These are phyloP conservation scores for Ferdinandea cuprea DNA, from an alignment of 2,888 invertebrate genomes.

Conservation along the genomic window DNA sequence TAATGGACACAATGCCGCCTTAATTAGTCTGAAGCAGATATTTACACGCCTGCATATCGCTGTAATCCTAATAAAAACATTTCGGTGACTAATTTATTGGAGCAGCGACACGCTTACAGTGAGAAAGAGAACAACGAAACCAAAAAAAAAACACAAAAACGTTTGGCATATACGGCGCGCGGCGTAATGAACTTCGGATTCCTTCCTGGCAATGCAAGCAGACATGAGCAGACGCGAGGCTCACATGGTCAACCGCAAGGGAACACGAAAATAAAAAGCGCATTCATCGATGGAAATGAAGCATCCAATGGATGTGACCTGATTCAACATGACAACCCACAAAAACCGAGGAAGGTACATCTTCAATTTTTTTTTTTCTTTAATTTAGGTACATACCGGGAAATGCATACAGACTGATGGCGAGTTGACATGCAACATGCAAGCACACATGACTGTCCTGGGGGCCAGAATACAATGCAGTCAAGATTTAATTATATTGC, in stretches of 20 bases:
- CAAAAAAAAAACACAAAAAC: too few species aligned
- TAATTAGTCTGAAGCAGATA: conserved; percentile 61
- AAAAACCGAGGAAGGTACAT: conserved; percentile 24
- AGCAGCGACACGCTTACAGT: conserved; percentile 24
- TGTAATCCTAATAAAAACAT: conserved; percentile 64
- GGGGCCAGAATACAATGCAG: conserved; percentile 43
- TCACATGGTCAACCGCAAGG: conserved; percentile 41
- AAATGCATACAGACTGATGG: conserved; percentile 58
- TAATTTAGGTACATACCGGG: conserved; percentile 61
- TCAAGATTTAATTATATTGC: conserved; percentile 30
- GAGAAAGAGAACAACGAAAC: too few species aligned
- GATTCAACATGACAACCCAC: conserved; percentile 68
- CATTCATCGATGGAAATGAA: conserved; percentile 2
- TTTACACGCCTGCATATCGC: conserved; percentile 56
- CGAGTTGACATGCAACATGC: conserved; percentile 68
- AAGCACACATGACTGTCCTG: conserved; percentile 15
- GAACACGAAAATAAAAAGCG: not conserved
- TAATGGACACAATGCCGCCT: conserved; percentile 60
- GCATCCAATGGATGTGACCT: conserved; percentile 56
- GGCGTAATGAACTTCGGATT: conserved; percentile 38
- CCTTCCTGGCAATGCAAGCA: not conserved
- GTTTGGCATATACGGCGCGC: not conserved
- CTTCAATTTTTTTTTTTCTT: conserved; percentile 45
- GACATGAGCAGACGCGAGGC: not conserved
- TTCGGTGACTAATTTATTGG: conserved; percentile 61